phyloP scores from a whole-genome alignment of 2,797 vertebrate genomes.

The Molossus molossus region DNA sequence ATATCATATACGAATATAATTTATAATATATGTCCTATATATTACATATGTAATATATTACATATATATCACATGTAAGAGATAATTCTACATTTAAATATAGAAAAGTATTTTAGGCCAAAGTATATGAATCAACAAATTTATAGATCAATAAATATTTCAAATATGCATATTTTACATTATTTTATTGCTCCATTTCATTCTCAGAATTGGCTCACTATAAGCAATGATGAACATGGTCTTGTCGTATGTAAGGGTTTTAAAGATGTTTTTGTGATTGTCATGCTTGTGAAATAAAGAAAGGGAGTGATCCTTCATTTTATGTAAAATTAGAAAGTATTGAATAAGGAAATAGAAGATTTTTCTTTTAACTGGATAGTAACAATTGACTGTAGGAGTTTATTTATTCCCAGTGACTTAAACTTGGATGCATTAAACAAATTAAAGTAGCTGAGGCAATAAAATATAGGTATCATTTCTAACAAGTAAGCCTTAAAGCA shows the following conservation, averaged over 20 bases:
- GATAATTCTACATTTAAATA: conserved; percentile 12
- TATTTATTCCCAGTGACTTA: neutral
- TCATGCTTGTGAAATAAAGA: neutral
- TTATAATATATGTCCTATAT: too few relatives aligned
- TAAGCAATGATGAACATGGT: neutral
- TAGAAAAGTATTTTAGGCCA: neutral
- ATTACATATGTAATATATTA: neutral
- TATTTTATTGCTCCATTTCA: neutral
- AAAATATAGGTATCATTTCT: neutral
- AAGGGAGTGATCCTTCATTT: neutral
- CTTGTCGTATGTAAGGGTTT: neutral
- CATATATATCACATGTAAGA: neutral
- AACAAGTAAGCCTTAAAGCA: neutral
- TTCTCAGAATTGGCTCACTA: neutral
- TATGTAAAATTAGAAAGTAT: neutral
- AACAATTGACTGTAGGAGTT: neutral
- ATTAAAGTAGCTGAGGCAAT: neutral
- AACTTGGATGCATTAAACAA: neutral
- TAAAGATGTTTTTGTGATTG: neutral
- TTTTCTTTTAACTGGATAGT: neutral
- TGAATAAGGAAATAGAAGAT: neutral
- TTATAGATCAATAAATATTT: neutral
- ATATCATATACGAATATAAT: too few relatives aligned
- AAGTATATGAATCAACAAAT: neutral
- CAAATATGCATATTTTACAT: neutral